Conservation (phyloP, 2,888 invertebrate genomes). For the Xestoiulus laeticollis region DNA sequence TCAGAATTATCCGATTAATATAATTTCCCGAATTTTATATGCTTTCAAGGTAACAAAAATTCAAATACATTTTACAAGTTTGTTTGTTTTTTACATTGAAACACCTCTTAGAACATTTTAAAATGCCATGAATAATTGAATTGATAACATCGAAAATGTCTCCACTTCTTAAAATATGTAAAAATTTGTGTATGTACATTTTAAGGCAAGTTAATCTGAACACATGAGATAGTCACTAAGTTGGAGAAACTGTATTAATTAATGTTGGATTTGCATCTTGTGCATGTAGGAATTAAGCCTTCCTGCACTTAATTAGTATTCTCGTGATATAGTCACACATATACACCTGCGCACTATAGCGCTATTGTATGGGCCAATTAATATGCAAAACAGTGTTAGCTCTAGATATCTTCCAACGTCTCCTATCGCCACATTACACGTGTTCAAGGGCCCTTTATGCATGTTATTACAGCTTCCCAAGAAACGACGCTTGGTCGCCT, state of each 20-base stretch:
- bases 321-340: not conserved
- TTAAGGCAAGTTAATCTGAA: too few relatives aligned
- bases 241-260: not conserved
- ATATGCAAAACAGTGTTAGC: constrained; percentile 21
- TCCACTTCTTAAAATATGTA: too few relatives aligned
- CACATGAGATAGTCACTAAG: not conserved
- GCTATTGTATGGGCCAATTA: not conserved
- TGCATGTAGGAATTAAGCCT: not conserved
- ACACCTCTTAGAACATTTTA: too few relatives aligned
- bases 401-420: not conserved
- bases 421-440: constrained; percentile 19
- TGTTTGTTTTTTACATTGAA: too few relatives aligned
- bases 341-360: not conserved
- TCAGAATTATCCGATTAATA: too few relatives aligned
- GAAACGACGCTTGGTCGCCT: not conserved
- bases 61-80: too few relatives aligned
- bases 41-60: too few relatives aligned
- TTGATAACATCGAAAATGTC: too few relatives aligned
- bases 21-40: too few relatives aligned
- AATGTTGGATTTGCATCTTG: not conserved
- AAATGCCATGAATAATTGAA: too few relatives aligned
- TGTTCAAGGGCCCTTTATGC: not conserved
- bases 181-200: too few relatives aligned
- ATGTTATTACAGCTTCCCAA: not conserved
- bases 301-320: not conserved